Evolutionary conservation across 1,140 invertebrate species (phyloP).

Genomic region (Bombyx mandarina): DNA sequence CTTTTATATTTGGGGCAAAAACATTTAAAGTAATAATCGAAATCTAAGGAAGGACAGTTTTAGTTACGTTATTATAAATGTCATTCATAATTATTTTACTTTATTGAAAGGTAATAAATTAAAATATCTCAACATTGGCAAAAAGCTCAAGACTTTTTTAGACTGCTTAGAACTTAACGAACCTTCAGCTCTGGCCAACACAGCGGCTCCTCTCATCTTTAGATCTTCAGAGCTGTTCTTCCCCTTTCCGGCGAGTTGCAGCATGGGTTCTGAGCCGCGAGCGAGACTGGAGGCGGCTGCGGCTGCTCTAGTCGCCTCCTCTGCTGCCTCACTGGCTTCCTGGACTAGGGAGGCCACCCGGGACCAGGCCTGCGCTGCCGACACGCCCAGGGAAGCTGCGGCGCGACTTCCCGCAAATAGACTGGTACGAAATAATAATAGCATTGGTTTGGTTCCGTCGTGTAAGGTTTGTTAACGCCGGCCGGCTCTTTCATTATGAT

Average conservation of each 20-base stretch:
- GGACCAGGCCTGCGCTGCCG: slow-evolving; percentile 86
- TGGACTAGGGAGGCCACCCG: slow-evolving; percentile 80
- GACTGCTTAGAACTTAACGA: neutral
- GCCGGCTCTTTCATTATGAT: too few relatives aligned
- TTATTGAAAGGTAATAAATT: too few relatives aligned
- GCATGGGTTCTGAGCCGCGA: slow-evolving; percentile 29
- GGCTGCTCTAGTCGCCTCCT: slow-evolving; percentile 76
- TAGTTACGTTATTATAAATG: too few relatives aligned
- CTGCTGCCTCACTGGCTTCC: slow-evolving; percentile 75
- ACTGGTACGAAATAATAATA: slow-evolving; percentile 42
- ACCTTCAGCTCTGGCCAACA: slow-evolving; percentile 64
- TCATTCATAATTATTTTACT: too few relatives aligned
- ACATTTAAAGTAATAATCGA: too few relatives aligned
- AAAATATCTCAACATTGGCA: too few relatives aligned
- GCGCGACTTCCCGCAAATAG: slow-evolving; percentile 78
- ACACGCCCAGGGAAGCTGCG: slow-evolving; percentile 78
- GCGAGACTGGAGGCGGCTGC: slow-evolving; percentile 55
- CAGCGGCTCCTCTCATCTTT: slow-evolving; percentile 38
- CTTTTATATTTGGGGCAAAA: too few relatives aligned
- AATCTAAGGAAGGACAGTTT: too few relatives aligned
- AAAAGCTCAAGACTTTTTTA: too few relatives aligned
- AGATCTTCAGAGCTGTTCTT: slow-evolving; percentile 25
- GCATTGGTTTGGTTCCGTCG: too few relatives aligned
- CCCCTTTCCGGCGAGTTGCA: slow-evolving; percentile 23
- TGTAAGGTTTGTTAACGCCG: too few relatives aligned